A percentile compares a stretch with the other conserved stretches of the same genome.
Conservation (phyloP, 2,113 vertebrate genomes). For the Oreotrochilus melanogaster region DNA sequence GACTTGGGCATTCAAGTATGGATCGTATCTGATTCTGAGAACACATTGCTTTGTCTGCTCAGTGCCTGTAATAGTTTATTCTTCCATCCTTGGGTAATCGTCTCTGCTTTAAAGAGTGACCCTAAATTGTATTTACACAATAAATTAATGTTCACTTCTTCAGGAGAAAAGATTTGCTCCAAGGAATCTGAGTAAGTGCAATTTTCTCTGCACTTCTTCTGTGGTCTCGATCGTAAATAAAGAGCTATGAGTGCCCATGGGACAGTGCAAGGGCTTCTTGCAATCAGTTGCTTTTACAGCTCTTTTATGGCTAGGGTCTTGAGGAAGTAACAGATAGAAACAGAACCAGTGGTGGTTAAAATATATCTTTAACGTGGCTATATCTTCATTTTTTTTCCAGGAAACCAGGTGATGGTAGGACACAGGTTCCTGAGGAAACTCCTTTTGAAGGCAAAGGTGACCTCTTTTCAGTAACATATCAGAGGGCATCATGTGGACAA, state of each 20-base stretch:
- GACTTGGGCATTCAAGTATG: not conserved
- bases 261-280: not conserved
- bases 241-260: not conserved
- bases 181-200: not conserved
- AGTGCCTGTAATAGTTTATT: not conserved
- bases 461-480: not conserved
- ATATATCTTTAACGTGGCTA: not conserved
- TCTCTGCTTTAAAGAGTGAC: conserved; percentile 28
- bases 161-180: not conserved
- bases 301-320: not conserved
- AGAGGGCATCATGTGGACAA: not conserved
- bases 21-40: not conserved
- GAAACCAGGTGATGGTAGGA: not conserved
- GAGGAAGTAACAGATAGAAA: conserved; percentile 14
- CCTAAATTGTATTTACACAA: conserved; percentile 45
- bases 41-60: not conserved
- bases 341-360: not conserved
- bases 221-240: not conserved
- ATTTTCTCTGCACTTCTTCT: conserved; percentile 17
- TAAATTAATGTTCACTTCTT: not conserved
- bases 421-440: not conserved
- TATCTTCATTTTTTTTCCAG: not conserved
- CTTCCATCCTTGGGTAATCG: not conserved
- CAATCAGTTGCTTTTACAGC: conserved; percentile 19
- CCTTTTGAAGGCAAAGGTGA: conserved; percentile 31